Base-by-base conservation (phyloP, 2,888 invertebrate genomes). In the Loripinus fragilis region DNA sequence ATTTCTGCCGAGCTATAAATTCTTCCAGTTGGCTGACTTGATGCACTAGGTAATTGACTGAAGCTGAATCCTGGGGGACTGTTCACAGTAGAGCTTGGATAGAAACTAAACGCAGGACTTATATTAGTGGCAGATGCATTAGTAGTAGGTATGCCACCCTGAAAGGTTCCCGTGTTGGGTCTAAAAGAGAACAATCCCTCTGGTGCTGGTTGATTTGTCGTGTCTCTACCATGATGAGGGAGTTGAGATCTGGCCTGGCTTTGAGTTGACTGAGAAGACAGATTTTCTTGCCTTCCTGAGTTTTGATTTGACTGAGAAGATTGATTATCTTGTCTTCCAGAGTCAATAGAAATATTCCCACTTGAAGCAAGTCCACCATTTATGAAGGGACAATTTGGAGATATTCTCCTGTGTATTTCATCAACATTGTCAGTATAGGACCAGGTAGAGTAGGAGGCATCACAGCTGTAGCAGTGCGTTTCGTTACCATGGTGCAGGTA, bases 341-440 rank as follows among this genome's bases (percentile, higher is more conserved):
- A 1, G 10, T 60, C 60, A 28, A 60, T 60, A 12, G 60, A 60
- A 60, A 60, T 60, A 33, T 74, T 38, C 74, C 74, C 33, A 33
- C 42, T n/a, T 52, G 71, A 60, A 67, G 73, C 17, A 3, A 33
- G 30, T 60, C 60, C 60, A 1, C 60, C 60, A 60, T 1, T 17
- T 17, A 81, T 30, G 25, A 72, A 75, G 0, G 76, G 76, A 69
- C 85, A 85, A 20, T 76, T 64, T 15, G 85, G 83, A 15, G 85
- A 85, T 17, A 81, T 48, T 38, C 70, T 70, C 45, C 74, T 74
- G 38, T 85, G 85, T 17, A 72, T 69, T 41, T 55, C 73, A 15
- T 69, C 64, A 28, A 81, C 70, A 70, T 85, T 65, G 52, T 80
- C 80, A 35, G 70, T 70, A n/a, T 76, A 74, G 25, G 60, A 52